phyloP scores from a whole-genome alignment of 2,113 vertebrate genomes.

The Drymodes brunneopygia region DNA sequence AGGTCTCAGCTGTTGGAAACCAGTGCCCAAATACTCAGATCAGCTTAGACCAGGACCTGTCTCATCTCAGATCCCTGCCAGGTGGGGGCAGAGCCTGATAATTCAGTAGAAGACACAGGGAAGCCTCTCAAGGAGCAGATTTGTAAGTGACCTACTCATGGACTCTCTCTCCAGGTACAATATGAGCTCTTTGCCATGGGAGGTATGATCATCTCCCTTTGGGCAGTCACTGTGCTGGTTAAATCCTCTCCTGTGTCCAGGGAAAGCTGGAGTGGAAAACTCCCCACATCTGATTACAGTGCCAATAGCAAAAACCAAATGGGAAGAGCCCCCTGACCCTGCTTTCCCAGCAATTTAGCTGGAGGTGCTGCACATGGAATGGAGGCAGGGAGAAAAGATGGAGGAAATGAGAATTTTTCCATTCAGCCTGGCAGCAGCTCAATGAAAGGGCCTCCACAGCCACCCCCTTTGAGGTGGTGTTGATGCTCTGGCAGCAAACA shows the following conservation, averaged over 20 bases:
- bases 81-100: background rate
- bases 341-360: background rate
- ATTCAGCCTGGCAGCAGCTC: accelerated
- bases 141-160: background rate
- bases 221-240: accelerated
- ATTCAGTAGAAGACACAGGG: background rate
- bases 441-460: background rate
- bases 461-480: background rate
- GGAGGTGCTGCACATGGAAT: accelerated
- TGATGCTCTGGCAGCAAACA: background rate
- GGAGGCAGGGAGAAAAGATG: background rate
- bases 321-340: background rate
- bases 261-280: background rate
- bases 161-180: background rate
- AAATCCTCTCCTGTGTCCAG: background rate
- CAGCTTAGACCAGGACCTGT: background rate
- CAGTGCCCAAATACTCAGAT: background rate
- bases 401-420: background rate
- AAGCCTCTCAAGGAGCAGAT: background rate
- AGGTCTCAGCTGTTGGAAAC: background rate
- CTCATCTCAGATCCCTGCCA: background rate
- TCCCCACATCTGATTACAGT: background rate
- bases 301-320: background rate
- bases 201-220: background rate
- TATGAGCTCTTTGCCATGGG: background rate